Evolutionary conservation across 2,113 vertebrate genomes (phyloP), one percentile per base, ranked within the genome.

Genomic region (Amblyornis subalaris): DNA sequence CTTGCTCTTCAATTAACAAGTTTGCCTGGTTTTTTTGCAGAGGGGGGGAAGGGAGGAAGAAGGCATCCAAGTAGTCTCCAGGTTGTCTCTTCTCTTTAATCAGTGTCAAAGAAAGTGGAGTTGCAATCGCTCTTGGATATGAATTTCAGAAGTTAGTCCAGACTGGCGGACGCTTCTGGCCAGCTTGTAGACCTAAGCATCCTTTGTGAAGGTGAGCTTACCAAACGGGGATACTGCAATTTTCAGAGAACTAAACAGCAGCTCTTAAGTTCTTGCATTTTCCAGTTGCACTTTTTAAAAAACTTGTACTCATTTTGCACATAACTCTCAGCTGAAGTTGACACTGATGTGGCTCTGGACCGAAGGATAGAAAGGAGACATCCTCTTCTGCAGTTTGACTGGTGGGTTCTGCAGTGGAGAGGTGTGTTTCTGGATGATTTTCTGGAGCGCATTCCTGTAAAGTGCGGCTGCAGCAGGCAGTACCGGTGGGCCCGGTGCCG

Each of bases 271-370:
- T 93, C 96, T 96, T 95, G 95, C 94, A 53, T 97, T 97, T 97
- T 97, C 96, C 96, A 90, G 65, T 92, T 95, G 95, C 29, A 77
- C 75, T 97, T 90, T 77, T 82, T 36, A 0, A 94, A 90, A 78
- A 93, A 90, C 94, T 96, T 71, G 87, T 91, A 96, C 96, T 97
- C 94, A 61, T 96, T 98, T 98, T 98, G 98, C 98, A 98, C 98
- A 96, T 95, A 89, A 96, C 88, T 96, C 78, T 96, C 83, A 96
- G 97, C 95, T 76, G 95, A 95, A 94, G 96, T 75, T 86, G 96
- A 85, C 91, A 31, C 85, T 61, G 48, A 2, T 3, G 70, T 78
- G 94, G 93, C 97, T 94, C 90, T 79, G 81, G 96, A 92, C 82
- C 40, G 62, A 93, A 84, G 77, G 91, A 61, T 84, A 83, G 94